Base-by-base conservation (phyloP, 2,113 vertebrate species). In the Dromaius novaehollandiae region DNA sequence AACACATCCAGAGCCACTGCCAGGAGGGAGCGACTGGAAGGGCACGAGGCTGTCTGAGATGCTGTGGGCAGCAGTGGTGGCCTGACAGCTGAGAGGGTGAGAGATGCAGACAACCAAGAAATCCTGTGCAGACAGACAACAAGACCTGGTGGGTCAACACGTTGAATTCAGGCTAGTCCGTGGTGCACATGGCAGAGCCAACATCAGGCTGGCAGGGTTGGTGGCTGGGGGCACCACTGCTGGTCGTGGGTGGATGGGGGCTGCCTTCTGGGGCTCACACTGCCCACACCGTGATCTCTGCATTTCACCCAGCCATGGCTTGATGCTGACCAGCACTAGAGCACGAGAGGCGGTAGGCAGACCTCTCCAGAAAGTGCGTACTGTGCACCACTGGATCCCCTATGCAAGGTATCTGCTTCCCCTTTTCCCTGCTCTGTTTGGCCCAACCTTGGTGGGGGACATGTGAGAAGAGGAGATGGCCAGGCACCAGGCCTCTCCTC, bases 391-490 rank as follows among this genome's bases (percentile, higher is more conserved):
- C 5, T 0, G 0, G 18, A 42, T 64, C 65, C 86, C 82, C 60
- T 1, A 0, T 48, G 66, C 28, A 21, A 42, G 7, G 4, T 68
- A 19, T 55, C 42, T 69, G 19, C 42, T 69, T 46, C 30, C 42
- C 42, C 66, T 32, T 34, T 69, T 46, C 42, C 40, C 19, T 6
- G 18, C 51, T 81, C 80, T 12, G 1, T 8, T 48, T 46, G 81
- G 76, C 34, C 53, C 42, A 46, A 7, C 15, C 2, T 3, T 0
- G 0, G 51, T 0, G 9, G 78, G 50, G 64, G 21, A 77, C 76
- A 60, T 0, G 2, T 73, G 79, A 89, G 63, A 61, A 65, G n/a
- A 38, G 82, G 53, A 86, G 86, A 55, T 2, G 0, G 38, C 38
- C 61, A 55, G 55, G 86, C 90, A 90, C 68, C 19, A 1, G 17